Percentiles rank a stretch among this genome's conserved stretches.
Evolutionary conservation across 2,113 vertebrate genomes (phyloP).

Genomic region (Excalfactoria chinensis): DNA sequence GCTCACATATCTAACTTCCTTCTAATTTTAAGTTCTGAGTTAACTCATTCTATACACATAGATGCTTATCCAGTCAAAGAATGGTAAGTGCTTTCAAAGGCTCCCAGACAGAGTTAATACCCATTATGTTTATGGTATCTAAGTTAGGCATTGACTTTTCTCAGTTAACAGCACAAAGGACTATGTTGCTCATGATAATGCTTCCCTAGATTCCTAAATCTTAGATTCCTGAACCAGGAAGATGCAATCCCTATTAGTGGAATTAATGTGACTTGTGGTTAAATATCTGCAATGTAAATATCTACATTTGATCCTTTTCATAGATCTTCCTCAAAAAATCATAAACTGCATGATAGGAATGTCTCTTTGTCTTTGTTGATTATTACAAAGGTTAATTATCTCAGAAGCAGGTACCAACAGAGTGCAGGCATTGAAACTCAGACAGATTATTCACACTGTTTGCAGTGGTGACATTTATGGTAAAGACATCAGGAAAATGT

Average conservation of each 20-base stretch:
- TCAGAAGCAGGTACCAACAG: not conserved
- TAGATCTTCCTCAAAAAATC: not conserved
- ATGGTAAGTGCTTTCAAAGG: not conserved
- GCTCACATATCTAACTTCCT: not conserved
- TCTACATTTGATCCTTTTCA: not conserved
- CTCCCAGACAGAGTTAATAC: not conserved
- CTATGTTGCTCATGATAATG: not conserved
- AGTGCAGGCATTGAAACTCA: not conserved
- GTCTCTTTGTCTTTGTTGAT: not conserved
- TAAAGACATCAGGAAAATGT: not conserved
- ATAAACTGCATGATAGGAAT: not conserved
- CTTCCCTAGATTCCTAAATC: not conserved
- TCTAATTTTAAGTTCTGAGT: not conserved
- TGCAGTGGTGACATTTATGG: not conserved
- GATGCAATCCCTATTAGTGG: not conserved
- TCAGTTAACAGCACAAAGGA: not conserved
- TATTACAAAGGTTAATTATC: not conserved
- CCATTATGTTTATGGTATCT: not conserved
- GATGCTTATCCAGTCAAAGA: not conserved
- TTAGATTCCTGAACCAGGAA: not conserved
- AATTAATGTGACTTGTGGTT: not conserved
- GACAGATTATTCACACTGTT: not conserved
- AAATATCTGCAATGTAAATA: not conserved
- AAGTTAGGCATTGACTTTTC: not conserved
- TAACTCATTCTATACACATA: not conserved